phyloP scores from a whole-genome alignment of 64 coral and sea anemone genomes.

The Catalaphyllia jardinei region DNA sequence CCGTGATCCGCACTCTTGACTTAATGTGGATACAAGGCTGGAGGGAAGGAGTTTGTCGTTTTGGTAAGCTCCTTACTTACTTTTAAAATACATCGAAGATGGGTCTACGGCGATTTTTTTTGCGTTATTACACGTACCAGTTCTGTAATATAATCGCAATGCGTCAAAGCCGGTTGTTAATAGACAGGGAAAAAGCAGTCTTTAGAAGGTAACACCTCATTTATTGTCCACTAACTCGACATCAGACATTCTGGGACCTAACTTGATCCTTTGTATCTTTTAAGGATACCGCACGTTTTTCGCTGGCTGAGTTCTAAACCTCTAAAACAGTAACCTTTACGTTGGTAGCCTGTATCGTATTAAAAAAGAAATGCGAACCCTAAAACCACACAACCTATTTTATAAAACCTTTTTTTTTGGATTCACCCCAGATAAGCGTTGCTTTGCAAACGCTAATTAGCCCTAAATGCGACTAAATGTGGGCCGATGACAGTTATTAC shows the following conservation, averaged over 20 bases:
- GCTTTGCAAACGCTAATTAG: slow-evolving; percentile 27
- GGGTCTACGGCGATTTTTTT: too few relatives aligned
- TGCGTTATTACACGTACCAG: neutral
- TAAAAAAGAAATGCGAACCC: neutral
- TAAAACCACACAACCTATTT: neutral
- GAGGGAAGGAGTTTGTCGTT: too few relatives aligned
- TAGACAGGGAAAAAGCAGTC: slow-evolving; percentile 28
- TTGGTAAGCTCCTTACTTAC: too few relatives aligned
- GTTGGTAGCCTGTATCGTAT: too few relatives aligned
- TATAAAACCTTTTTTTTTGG: neutral
- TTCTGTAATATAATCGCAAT: neutral
- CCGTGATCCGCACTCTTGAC: too few relatives aligned
- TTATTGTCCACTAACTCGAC: slow-evolving; percentile 33
- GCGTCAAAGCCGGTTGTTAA: neutral
- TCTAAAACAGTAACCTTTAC: neutral
- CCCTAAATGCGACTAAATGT: slow-evolving; percentile 24
- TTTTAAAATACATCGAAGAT: too few relatives aligned
- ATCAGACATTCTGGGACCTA: slow-evolving; percentile 41
- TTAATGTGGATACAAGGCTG: too few relatives aligned
- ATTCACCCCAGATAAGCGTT: neutral
- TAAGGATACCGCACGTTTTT: slow-evolving; percentile 8
- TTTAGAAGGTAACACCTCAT: slow-evolving; percentile 45
- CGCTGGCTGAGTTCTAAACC: neutral
- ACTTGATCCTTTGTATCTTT: neutral
- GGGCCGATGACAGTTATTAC: slow-evolving; percentile 36